Conservation (phyloP, 2,113 vertebrate species). For the Colinus virginianus region DNA sequence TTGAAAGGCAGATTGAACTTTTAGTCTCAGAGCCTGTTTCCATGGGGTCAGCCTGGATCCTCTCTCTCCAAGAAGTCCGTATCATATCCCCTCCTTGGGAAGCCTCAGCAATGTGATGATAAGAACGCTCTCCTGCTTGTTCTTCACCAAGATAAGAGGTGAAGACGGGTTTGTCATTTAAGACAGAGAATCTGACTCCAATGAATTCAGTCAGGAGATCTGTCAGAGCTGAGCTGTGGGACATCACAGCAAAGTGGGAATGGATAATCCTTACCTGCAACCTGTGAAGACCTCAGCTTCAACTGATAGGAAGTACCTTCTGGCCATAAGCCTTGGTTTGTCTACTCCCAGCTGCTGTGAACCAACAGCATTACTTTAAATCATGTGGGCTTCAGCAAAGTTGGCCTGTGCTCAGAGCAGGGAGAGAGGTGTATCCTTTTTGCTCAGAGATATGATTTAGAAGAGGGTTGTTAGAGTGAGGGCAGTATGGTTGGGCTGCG, state of each 20-base stretch:
- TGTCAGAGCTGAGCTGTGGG: background rate
- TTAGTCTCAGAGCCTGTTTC: background rate
- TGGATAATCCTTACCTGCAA: background rate
- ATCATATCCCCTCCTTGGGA: background rate
- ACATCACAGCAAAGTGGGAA: background rate
- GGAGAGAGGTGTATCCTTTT: accelerated
- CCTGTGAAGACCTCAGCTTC: background rate
- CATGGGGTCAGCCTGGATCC: background rate
- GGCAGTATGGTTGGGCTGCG: no score
- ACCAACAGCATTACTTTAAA: background rate
- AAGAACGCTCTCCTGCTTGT: accelerated
- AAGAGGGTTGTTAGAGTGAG: no score
- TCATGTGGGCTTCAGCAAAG: background rate
- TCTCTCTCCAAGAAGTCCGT: background rate
- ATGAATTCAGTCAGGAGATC: background rate
- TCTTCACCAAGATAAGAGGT: background rate
- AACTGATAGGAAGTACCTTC: background rate
- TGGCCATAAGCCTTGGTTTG: background rate
- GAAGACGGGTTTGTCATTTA: background rate
- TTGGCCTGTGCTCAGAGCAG: background rate
- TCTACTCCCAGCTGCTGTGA: background rate
- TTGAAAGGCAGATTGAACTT: background rate
- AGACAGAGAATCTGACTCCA: background rate
- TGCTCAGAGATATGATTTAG: no score
- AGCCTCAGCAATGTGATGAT: background rate